Base-by-base conservation (phyloP, 2,113 vertebrate genomes). In the Thunnus thynnus region DNA sequence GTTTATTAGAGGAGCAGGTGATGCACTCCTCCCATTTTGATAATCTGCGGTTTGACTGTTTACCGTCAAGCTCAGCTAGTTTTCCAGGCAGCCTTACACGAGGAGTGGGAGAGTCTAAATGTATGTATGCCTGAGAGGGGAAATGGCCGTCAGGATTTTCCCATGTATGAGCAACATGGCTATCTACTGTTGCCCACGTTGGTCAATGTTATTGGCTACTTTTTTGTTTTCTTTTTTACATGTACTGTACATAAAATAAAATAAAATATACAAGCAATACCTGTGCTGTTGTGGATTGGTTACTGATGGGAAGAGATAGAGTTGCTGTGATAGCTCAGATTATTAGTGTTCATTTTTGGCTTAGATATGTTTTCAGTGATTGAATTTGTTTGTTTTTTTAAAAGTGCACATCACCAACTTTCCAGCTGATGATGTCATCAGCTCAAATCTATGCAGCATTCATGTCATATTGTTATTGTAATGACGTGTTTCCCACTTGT, bases 181-280 rank as follows among this genome's bases (percentile, higher is more conserved):
- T 83, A 68, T 92, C 85, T 92, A 88, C 87, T 90, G 90, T 93
- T 91, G 86, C 88, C 84, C 89, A 80, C 25, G 58, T 88, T 77
- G 80, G 88, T 93, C 90, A 92, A 92, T 86, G 85, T 86, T 93
- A 87, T 92, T 92, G 92, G 91, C 92, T 88, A 88, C 63, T 88
- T 86, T 91, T 86, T 84, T 86, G 20, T 75, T 88, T 85, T 32
- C 75, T 89, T 93, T 94, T 94, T 93, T 95, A 94, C 93, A 91
- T 95, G 93, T 95, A 90, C 92, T 95, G 94, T 96, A 95, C 80
- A 94, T 95, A 94, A 93, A 96, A 96, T 96, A 96, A 96, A 95
- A 94, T 96, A 96, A 96, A 95, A 94, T 95, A 93, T 95, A 93
- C 94, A 95, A 94, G 92, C 94, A 93, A 93, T 94, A 93, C 58